Conservation (phyloP, 2,797 vertebrate genomes). For the Iguana delicatissima region DNA sequence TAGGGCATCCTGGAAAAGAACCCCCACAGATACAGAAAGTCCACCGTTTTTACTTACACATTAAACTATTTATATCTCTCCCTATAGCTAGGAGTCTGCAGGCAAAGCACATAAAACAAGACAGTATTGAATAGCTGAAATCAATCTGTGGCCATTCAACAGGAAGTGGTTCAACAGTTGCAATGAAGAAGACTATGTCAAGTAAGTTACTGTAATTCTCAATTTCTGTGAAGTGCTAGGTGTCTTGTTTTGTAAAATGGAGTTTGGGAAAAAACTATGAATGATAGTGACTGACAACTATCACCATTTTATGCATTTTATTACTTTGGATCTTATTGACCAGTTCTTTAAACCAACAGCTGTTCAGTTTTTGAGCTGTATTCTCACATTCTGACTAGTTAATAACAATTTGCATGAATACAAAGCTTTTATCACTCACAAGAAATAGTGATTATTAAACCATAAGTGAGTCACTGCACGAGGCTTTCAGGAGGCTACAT, state of each 20-base stretch:
- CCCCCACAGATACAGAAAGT: too few relatives aligned
- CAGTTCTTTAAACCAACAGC: background rate
- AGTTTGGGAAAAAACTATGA: background rate
- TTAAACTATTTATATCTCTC: too few relatives aligned
- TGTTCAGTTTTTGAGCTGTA: background rate
- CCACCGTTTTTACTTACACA: too few relatives aligned
- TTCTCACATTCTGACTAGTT: background rate
- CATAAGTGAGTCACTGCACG: background rate
- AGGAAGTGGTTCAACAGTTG: too few relatives aligned
- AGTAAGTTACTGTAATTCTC: background rate
- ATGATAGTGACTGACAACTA: background rate
- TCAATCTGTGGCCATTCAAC: too few relatives aligned
- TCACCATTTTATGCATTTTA: background rate
- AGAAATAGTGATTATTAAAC: background rate
- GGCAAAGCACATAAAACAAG: too few relatives aligned
- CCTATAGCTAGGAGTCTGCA: too few relatives aligned
- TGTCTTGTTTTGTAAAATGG: background rate
- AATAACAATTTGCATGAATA: background rate
- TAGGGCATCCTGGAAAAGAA: too few relatives aligned
- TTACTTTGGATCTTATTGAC: background rate
- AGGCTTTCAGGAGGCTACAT: background rate
- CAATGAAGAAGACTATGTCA: background rate
- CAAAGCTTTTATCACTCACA: background rate
- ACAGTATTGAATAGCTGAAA: too few relatives aligned
- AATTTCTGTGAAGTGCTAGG: background rate